These are phyloP conservation scores for Hypomesus transpacificus DNA, from an alignment of 2,113 vertebrate genomes.

Conservation along the genomic window DNA sequence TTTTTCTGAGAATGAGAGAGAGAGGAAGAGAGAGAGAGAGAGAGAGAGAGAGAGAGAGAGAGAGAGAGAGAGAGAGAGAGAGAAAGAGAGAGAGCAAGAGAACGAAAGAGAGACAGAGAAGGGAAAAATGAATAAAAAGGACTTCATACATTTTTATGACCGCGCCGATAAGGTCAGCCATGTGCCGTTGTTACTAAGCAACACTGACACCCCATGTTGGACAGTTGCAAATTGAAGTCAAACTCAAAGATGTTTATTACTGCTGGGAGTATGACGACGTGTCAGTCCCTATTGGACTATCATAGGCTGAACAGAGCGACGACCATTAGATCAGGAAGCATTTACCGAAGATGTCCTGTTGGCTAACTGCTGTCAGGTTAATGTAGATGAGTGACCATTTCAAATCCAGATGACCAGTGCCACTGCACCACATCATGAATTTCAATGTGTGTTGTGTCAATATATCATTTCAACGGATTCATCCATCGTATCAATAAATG, in stretches of 20 bases:
- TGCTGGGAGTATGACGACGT: constrained; percentile 36
- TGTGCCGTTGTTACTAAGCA: constrained; percentile 77
- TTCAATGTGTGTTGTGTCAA: no score
- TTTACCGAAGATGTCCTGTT: not conserved
- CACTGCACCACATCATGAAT: no score
- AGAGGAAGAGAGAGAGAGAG: constrained; percentile 22
- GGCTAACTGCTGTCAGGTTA: not conserved
- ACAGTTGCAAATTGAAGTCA: constrained; percentile 61
- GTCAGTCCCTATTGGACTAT: constrained; percentile 16
- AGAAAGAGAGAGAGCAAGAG: constrained; percentile 3
- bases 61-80: not conserved
- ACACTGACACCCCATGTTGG: constrained; percentile 66
- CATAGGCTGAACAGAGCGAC: constrained; percentile 2
- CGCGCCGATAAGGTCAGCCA: constrained; percentile 71
- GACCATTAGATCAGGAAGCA: not conserved
- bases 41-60: not conserved
- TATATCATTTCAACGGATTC: no score
- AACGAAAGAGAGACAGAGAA: constrained; percentile 2
- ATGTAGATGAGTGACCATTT: not conserved
- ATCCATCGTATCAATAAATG: no score
- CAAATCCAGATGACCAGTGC: no score
- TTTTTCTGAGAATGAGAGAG: constrained; percentile 7
- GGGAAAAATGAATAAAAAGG: constrained; percentile 64
- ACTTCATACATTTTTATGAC: constrained; percentile 79
- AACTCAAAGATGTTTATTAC: constrained; percentile 57